A percentile compares a stretch with the other conserved stretches of the same genome.
Conservation (phyloP, 2,797 vertebrate genomes). For the Gymnopithys bicolor region DNA sequence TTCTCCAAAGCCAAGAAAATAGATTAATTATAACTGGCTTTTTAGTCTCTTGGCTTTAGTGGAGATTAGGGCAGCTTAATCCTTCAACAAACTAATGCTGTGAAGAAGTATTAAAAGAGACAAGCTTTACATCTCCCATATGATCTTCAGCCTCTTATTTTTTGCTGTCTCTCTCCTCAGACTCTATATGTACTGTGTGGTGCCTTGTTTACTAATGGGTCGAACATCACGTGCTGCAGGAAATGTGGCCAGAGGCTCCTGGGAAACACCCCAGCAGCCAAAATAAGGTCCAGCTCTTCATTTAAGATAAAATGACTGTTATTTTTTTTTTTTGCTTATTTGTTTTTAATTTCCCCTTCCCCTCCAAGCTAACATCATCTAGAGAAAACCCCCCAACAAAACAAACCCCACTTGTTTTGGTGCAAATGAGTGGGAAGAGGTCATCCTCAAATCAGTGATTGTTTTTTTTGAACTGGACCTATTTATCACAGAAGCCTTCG, state of each 20-base stretch:
- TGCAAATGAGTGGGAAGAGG: background rate
- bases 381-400: background rate
- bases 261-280: rapidly evolving
- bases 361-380: background rate
- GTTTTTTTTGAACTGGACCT: background rate
- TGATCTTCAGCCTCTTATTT: background rate
- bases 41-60: constrained; percentile 40
- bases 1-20: constrained; percentile 16
- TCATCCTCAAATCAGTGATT: background rate
- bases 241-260: background rate
- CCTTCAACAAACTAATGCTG: constrained; percentile 15
- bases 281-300: background rate
- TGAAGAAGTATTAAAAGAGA: constrained; percentile 6
- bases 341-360: background rate
- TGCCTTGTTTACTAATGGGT: background rate
- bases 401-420: background rate
- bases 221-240: rapidly evolving
- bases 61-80: constrained; percentile 34
- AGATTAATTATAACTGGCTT: constrained; percentile 42
- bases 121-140: background rate
- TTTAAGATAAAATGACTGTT: rapidly evolving
- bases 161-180: background rate
- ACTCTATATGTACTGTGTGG: background rate
- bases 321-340: background rate
- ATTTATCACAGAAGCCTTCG: constrained; percentile 5